Conservation (phyloP, 2,888 invertebrate species). For the Drosophila maculinotata region DNA sequence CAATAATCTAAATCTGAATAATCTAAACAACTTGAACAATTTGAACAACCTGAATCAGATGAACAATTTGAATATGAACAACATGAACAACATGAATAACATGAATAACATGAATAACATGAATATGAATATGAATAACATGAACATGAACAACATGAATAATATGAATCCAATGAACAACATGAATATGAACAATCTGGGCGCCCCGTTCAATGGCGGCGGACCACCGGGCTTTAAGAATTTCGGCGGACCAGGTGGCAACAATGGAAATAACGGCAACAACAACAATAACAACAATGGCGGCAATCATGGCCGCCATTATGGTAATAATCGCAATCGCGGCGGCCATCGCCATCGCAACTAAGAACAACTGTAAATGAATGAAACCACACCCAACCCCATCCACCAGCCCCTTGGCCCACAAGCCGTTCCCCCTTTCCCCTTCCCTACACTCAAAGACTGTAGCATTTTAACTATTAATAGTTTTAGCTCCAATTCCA, state of each 20-base stretch:
- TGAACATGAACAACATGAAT: conserved; percentile 22
- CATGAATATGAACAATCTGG: conserved; percentile 33
- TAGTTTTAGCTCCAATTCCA: not conserved
- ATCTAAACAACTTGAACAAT: conserved; percentile 20
- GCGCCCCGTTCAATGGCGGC: conserved; percentile 39
- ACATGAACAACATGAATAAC: conserved; percentile 48
- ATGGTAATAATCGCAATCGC: conserved; percentile 56
- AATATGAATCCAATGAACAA: conserved; percentile 30
- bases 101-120: conserved; percentile 44
- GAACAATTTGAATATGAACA: conserved; percentile 44
- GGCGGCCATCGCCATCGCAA: conserved; percentile 64
- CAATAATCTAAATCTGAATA: conserved; percentile 14
- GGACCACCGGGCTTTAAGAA: conserved; percentile 37
- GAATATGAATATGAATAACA: conserved; percentile 21
- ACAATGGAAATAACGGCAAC: conserved; percentile 9
- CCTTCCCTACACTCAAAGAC: conserved; percentile 2
- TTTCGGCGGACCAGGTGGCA: conserved; percentile 32
- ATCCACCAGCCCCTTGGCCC: not conserved
- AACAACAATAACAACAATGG: conserved; percentile 37
- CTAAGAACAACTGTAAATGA: conserved; percentile 12
- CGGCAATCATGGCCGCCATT: conserved; percentile 51
- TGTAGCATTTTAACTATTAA: not conserved
- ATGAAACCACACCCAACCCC: not conserved
- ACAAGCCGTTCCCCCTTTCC: too few relatives aligned
- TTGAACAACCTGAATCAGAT: conserved; percentile 35